phyloP scores from a whole-genome alignment of 2,888 invertebrate species.

The Ctenicera cuprea region DNA sequence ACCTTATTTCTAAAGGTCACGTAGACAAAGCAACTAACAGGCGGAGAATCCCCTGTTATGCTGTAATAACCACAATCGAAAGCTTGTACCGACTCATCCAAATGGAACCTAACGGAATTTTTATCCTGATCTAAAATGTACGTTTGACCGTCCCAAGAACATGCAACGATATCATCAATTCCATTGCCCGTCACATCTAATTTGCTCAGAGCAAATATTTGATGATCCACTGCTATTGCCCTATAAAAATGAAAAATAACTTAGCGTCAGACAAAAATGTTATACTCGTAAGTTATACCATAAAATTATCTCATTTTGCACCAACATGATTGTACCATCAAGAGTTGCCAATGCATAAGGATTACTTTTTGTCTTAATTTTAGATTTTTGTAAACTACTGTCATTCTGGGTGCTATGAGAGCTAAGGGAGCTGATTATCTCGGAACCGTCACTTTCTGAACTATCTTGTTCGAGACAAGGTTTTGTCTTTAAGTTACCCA shows the following conservation, averaged over 20 bases:
- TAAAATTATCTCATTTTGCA: slow-evolving; percentile 79
- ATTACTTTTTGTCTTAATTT: slow-evolving; percentile 66
- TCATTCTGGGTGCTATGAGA: slow-evolving; percentile 6
- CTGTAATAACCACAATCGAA: slow-evolving; percentile 81
- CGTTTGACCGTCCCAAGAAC: slow-evolving; percentile 86
- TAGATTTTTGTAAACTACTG: not conserved
- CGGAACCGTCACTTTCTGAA: slow-evolving; percentile 51
- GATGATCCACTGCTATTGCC: slow-evolving; percentile 84
- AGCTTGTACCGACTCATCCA: slow-evolving; percentile 81
- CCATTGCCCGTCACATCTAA: slow-evolving; percentile 79
- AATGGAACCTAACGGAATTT: slow-evolving; percentile 80
- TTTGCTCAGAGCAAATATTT: slow-evolving; percentile 80
- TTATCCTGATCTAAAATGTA: slow-evolving; percentile 82
- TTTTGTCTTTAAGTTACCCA: slow-evolving; percentile 76
- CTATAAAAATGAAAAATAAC: slow-evolving; percentile 64
- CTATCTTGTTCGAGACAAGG: slow-evolving; percentile 54
- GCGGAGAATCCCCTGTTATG: slow-evolving; percentile 68
- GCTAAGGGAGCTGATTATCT: slow-evolving; percentile 17
- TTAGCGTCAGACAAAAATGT: too few species aligned
- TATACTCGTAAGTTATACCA: slow-evolving; percentile 75
- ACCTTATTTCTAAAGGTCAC: slow-evolving; percentile 81
- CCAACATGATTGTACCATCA: slow-evolving; percentile 83
- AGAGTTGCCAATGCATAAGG: slow-evolving; percentile 82
- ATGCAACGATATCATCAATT: slow-evolving; percentile 81
- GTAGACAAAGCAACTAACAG: slow-evolving; percentile 79